phyloP scores from a whole-genome alignment of 2,888 invertebrate genomes.

The Troglohyphantes excavatus region DNA sequence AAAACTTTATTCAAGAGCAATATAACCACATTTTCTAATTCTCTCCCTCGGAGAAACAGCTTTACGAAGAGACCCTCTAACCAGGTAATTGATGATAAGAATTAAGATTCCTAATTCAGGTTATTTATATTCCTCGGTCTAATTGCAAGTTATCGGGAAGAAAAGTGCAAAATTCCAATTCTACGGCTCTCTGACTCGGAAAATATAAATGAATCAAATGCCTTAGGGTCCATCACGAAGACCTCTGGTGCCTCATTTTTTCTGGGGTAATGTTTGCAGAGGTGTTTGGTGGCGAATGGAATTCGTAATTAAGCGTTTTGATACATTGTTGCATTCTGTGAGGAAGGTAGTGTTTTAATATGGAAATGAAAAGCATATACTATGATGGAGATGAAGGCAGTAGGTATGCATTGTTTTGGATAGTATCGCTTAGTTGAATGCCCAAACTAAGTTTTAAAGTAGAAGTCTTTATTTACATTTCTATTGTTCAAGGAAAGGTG shows the following conservation, averaged over 20 bases:
- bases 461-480: too few species aligned
- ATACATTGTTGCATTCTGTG: neutral
- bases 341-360: neutral
- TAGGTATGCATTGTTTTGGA: too few species aligned
- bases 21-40: neutral
- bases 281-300: neutral
- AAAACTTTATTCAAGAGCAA: neutral
- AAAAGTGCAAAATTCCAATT: slow-evolving; percentile 8
- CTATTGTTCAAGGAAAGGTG: too few species aligned
- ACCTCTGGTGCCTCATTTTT: slow-evolving; percentile 7
- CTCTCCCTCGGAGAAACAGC: neutral
- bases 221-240: slow-evolving; percentile 8
- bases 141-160: slow-evolving; percentile 42
- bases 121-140: slow-evolving; percentile 32
- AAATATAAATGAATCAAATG: slow-evolving; percentile 37
- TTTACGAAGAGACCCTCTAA: neutral
- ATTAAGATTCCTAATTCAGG: slow-evolving; percentile 47
- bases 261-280: neutral
- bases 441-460: too few species aligned
- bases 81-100: slow-evolving; percentile 33
- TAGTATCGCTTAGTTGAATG: too few species aligned
- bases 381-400: too few species aligned
- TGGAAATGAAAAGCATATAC: too few species aligned
- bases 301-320: slow-evolving; percentile 14
- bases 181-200: slow-evolving; percentile 23